Evolutionary conservation across 2,888 invertebrate species (phyloP).

Genomic region (Rhagophthalmus giganteus): DNA sequence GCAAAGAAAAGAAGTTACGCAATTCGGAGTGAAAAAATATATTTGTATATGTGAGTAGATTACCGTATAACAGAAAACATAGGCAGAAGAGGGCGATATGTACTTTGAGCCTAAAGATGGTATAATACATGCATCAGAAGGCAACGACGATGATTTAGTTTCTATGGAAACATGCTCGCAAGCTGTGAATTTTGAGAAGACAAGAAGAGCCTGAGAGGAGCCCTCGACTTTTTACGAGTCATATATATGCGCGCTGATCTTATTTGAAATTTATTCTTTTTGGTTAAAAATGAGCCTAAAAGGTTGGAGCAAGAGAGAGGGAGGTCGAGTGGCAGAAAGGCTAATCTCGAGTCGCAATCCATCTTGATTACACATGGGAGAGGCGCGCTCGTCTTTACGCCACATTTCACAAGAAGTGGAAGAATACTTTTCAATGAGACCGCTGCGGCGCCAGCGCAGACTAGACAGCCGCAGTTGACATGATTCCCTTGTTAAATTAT

Average conservation of each 20-base stretch:
- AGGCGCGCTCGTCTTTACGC: constrained; percentile 44
- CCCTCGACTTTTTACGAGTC: constrained; percentile 46
- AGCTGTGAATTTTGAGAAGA: constrained; percentile 47
- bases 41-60: constrained; percentile 4
- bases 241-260: constrained; percentile 48
- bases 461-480: constrained; percentile 28
- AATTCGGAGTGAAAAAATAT: constrained; percentile 2
- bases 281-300: constrained; percentile 45
- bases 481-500: constrained; percentile 28
- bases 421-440: constrained; percentile 40
- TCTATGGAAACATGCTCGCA: constrained; percentile 42
- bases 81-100: constrained; percentile 16
- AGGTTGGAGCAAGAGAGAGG: constrained; percentile 34
- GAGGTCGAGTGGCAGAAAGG: constrained; percentile 41
- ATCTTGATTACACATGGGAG: constrained; percentile 54
- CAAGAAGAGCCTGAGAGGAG: constrained; percentile 37
- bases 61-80: constrained; percentile 13
- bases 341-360: constrained; percentile 52
- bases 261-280: constrained; percentile 48
- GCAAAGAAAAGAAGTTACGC: neutral
- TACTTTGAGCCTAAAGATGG: constrained; percentile 35
- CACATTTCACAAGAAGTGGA: constrained; percentile 47
- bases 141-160: constrained; percentile 41
- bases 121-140: constrained; percentile 39
- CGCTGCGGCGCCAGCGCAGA: constrained; percentile 31